Conservation (phyloP, 2,797 vertebrate genomes). For the Moxostoma hubbsi region DNA sequence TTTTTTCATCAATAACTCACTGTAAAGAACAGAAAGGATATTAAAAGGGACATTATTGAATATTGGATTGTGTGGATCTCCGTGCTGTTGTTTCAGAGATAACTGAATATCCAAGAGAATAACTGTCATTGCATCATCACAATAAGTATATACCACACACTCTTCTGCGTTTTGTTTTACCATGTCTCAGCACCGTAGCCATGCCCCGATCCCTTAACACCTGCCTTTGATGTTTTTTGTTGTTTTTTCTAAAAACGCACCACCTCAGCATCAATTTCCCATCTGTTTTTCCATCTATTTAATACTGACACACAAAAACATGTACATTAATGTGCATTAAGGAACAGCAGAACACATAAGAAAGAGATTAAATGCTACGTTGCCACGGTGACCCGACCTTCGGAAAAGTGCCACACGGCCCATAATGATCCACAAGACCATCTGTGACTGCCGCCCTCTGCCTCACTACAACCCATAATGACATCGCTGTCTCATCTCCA, state of each 20-base stretch:
- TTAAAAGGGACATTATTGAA: too few relatives aligned
- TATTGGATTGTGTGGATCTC: neutral
- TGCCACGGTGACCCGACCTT: constrained; percentile 49
- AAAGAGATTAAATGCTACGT: constrained; percentile 50
- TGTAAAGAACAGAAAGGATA: neutral
- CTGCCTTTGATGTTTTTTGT: constrained; percentile 25
- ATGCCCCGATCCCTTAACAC: constrained; percentile 12
- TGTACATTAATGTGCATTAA: constrained; percentile 42
- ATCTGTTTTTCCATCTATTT: constrained; percentile 45
- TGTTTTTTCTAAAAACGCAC: constrained; percentile 30
- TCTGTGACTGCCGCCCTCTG: constrained; percentile 68
- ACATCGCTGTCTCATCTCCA: constrained; percentile 55
- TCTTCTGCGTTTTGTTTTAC: constrained; percentile 13
- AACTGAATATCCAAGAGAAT: constrained; percentile 21
- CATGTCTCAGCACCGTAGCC: constrained; percentile 44
- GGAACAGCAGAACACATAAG: constrained; percentile 23
- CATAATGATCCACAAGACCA: constrained; percentile 63
- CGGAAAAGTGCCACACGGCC: constrained; percentile 47
- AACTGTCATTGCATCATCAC: constrained; percentile 40
- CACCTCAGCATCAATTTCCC: constrained; percentile 54
- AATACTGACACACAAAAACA: constrained; percentile 29
- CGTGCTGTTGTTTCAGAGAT: neutral
- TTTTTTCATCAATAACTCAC: too few relatives aligned
- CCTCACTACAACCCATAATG: constrained; percentile 64
- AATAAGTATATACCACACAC: constrained; percentile 38